A percentile compares a stretch with the other conserved stretches of the same genome.
Conservation (phyloP, 1,140 invertebrate genomes). For the Achatina immaculata region DNA sequence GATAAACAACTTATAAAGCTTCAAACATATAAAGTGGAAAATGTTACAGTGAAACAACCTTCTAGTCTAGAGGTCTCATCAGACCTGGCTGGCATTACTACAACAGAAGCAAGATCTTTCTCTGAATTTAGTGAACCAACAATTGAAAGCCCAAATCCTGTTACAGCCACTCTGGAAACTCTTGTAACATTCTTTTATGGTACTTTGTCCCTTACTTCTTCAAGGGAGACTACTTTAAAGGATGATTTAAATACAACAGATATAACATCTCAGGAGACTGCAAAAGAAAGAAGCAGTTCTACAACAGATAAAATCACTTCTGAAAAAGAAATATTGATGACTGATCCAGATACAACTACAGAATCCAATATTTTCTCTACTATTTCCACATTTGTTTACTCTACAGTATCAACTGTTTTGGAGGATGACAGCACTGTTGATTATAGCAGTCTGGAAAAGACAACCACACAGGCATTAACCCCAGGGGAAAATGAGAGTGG, state of each 20-base stretch:
- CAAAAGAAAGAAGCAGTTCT: neutral
- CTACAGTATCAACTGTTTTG: slow-evolving; percentile 19
- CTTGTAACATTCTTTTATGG: neutral
- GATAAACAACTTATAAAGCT: neutral
- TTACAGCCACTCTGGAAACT: neutral
- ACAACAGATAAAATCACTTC: neutral
- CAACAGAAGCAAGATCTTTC: neutral
- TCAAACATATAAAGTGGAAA: neutral
- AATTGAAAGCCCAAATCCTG: neutral
- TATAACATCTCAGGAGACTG: neutral
- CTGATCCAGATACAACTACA: neutral
- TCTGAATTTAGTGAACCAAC: neutral
- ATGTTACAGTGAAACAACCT: neutral
- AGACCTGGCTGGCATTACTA: neutral
- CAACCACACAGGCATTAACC: neutral
- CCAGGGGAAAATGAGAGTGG: neutral
- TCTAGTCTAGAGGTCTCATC: neutral
- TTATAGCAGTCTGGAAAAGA: neutral
- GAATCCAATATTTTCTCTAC: slow-evolving; percentile 7
- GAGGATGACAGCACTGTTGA: neutral
- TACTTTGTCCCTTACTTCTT: neutral
- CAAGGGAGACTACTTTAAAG: neutral
- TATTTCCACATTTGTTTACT: slow-evolving; percentile 12
- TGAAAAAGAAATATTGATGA: neutral
- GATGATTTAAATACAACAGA: neutral